Evolutionary conservation across 2,797 vertebrate species (phyloP).

Genomic region (Phrynocephalus forsythii): DNA sequence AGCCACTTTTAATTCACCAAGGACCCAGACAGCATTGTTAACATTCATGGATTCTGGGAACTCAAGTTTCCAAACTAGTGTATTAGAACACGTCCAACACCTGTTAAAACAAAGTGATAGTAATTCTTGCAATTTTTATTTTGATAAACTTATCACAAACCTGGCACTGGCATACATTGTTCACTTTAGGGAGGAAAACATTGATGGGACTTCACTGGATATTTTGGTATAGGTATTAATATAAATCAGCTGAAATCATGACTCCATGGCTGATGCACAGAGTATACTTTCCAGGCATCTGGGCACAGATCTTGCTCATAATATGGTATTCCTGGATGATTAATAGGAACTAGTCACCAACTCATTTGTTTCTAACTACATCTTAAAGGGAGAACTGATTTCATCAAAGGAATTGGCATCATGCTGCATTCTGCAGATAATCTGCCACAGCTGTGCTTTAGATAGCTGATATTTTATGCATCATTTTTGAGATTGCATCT

Average conservation of each 20-base stretch:
- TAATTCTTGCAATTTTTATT: background rate
- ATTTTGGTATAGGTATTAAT: constrained; percentile 10
- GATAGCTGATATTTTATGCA: constrained; percentile 66
- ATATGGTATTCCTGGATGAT: constrained; percentile 64
- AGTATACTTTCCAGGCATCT: constrained; percentile 44
- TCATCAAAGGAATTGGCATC: constrained; percentile 72
- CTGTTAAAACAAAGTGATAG: constrained; percentile 55
- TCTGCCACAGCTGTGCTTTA: constrained; percentile 70
- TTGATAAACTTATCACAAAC: background rate
- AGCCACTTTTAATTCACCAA: too few relatives aligned
- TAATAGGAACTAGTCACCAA: constrained; percentile 70
- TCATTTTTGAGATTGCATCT: constrained; percentile 55
- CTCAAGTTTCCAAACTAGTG: too few relatives aligned
- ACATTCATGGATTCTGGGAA: background rate
- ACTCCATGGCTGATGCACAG: constrained; percentile 51
- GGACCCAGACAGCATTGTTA: background rate
- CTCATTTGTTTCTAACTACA: constrained; percentile 72
- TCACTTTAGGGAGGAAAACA: background rate
- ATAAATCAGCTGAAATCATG: constrained; percentile 38
- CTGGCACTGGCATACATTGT: background rate
- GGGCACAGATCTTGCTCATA: constrained; percentile 57
- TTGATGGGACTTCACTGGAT: background rate
- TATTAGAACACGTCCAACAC: constrained; percentile 39
- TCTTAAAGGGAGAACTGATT: constrained; percentile 61
- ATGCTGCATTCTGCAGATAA: constrained; percentile 67